Base-by-base conservation (phyloP, 2,113 vertebrate genomes). In the Ranitomeya variabilis region DNA sequence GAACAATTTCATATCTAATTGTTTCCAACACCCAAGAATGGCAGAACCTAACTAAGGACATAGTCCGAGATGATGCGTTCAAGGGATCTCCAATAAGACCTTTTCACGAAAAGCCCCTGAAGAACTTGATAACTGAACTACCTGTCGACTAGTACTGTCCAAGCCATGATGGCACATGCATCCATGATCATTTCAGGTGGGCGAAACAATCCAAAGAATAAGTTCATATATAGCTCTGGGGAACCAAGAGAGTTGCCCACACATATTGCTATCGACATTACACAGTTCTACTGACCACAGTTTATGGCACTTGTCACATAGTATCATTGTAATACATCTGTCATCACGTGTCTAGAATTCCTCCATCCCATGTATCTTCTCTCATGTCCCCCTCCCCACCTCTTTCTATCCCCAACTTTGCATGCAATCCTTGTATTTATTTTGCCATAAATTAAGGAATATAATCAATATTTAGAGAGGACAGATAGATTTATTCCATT, bases 401-500 rank as follows among this genome's bases (percentile, higher is more conserved):
- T 83, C 60, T 51, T 13, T 14, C 60, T 19, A 54, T 80, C 87
- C 71, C 87, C 69, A 84, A 86, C 67, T 90, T 89, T 76, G 51
- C 71, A 87, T 90, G 81, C 86, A 73, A 90, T 90, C 81, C 14
- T 74, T 77, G 54, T 90, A 87, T 90, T 91, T 90, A 90, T 91
- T 90, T 90, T 89, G 88, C 80, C 74, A 89, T 91, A 91, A 91
- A 91, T 91, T 89, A 90, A 89, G 89, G 87, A 73, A 80, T 76
- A 66, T 87, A 89, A 91, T 92, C 91, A 91, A 91, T 91, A 92
- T 91, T 92, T 91, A 90, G 90, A 92, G 87, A 90, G 71, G 86
- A 87, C 59, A 76, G 90, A 88, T 89, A 85, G 91, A 90, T 90
- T 90, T 90, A 89, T 88, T 90, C 84, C 60, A 89, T 91, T 91